A percentile compares a stretch with the other conserved stretches of the same genome.
Evolutionary conservation across 2,797 vertebrate species (phyloP).

Genomic region (Gephyroberyx darwinii): DNA sequence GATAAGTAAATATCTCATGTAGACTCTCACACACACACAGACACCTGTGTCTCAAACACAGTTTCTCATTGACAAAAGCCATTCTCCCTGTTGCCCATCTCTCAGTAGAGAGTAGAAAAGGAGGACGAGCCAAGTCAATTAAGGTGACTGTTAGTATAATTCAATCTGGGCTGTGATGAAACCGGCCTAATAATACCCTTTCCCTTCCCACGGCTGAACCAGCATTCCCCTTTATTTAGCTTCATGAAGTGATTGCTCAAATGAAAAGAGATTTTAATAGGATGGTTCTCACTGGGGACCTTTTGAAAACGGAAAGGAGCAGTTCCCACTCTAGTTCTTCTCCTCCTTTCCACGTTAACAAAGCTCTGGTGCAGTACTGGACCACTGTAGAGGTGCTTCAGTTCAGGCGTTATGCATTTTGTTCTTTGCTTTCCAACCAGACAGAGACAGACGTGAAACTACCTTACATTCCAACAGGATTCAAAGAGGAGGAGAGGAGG

Average conservation of each 20-base stretch:
- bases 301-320: constrained; percentile 61
- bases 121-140: constrained; percentile 63
- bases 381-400: constrained; percentile 13
- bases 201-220: constrained; percentile 63
- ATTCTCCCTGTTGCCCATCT: constrained; percentile 32
- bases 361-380: constrained; percentile 16
- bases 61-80: constrained; percentile 7
- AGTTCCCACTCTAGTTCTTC: constrained; percentile 37
- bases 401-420: constrained; percentile 30
- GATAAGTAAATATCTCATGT: background rate
- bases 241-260: constrained; percentile 67
- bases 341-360: constrained; percentile 20
- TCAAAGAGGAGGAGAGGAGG: background rate
- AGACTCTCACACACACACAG: background rate
- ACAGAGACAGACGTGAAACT: no score
- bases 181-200: constrained; percentile 69
- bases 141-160: constrained; percentile 69
- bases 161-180: constrained; percentile 62
- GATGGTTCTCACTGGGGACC: constrained; percentile 61
- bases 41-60: background rate
- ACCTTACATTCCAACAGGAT: background rate
- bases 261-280: constrained; percentile 77
- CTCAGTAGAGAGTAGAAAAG: constrained; percentile 36
- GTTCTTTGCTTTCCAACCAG: no score
- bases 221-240: constrained; percentile 68